Conservation (phyloP, 2,888 invertebrate species). For the Diarsia brunnea region DNA sequence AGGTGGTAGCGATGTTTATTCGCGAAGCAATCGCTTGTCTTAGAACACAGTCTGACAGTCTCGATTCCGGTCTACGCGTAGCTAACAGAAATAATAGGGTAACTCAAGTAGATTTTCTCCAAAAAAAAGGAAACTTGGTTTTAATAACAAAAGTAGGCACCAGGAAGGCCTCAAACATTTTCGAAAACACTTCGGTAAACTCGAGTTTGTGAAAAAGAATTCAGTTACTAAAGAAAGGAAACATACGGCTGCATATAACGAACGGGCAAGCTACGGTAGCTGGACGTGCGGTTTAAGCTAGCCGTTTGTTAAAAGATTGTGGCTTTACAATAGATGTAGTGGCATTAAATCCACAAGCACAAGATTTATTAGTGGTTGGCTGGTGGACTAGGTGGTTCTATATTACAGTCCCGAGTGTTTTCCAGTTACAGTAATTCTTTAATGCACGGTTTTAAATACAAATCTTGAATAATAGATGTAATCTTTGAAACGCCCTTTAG, state of each 20-base stretch:
- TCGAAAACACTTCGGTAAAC: constrained; percentile 55
- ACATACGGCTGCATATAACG: constrained; percentile 13
- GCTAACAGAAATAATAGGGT: constrained; percentile 4
- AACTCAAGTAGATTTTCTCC: constrained; percentile 9
- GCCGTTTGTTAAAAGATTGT: constrained; percentile 21
- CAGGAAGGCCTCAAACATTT: constrained; percentile 42
- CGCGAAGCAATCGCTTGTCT: background rate
- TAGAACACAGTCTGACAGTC: background rate
- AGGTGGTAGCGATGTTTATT: background rate
- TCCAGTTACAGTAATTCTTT: background rate
- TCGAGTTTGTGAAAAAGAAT: constrained; percentile 54
- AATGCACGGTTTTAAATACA: background rate
- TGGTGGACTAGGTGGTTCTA: background rate
- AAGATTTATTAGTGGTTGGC: constrained; percentile 6
- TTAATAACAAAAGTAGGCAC: constrained; percentile 42
- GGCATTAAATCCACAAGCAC: constrained; percentile 16
- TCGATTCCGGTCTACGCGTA: background rate
- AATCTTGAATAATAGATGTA: background rate
- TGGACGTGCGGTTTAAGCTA: background rate
- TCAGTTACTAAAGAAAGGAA: constrained; percentile 43
- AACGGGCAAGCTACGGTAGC: background rate
- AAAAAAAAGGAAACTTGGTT: constrained; percentile 13
- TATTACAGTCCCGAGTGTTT: background rate
- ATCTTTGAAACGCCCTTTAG: background rate
- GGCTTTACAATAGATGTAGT: constrained; percentile 9